A percentile compares a stretch with the other conserved stretches of the same genome.
Evolutionary conservation across 2,113 vertebrate species (phyloP).

Genomic region (Limanda limanda): DNA sequence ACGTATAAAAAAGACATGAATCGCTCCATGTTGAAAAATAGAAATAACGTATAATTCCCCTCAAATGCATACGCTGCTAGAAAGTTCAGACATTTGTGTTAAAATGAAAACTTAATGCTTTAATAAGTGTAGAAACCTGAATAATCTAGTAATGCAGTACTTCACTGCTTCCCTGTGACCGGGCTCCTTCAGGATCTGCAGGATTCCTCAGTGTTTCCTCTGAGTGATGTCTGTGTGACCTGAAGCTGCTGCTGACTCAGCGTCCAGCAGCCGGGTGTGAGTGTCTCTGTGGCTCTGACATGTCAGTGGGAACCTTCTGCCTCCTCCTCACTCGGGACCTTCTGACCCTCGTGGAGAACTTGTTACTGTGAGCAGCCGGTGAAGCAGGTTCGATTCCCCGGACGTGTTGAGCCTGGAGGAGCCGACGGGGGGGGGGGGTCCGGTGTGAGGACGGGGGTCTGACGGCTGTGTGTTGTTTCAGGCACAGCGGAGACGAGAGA

Average conservation of each 20-base stretch:
- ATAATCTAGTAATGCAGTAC: too few relatives aligned
- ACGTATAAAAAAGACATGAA: too few relatives aligned
- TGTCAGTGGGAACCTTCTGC: conserved; percentile 26
- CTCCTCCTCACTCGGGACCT: conserved; percentile 2
- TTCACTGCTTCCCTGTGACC: too few relatives aligned
- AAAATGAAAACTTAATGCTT: too few relatives aligned
- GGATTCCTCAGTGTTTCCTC: conserved; percentile 57
- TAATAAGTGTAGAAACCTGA: too few relatives aligned
- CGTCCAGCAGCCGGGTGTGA: conserved; percentile 60
- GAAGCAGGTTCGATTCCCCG: not conserved
- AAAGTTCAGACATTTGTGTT: too few relatives aligned
- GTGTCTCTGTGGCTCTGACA: conserved; percentile 38
- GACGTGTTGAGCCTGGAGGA: not conserved
- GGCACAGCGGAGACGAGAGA: conserved; percentile 66
- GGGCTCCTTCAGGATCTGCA: too few relatives aligned
- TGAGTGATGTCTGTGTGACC: conserved; percentile 63
- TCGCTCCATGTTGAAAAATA: too few relatives aligned
- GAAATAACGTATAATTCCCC: too few relatives aligned
- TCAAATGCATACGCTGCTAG: too few relatives aligned
- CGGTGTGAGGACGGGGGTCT: conserved; percentile 22
- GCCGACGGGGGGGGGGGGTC: too few relatives aligned
- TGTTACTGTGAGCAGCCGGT: not conserved
- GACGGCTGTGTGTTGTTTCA: conserved; percentile 61
- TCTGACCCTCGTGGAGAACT: conserved; percentile 10
- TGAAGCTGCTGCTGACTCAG: conserved; percentile 70